These are phyloP conservation scores for Globodera rostochiensis DNA, from an alignment of 1,140 invertebrate species.

Conservation along the genomic window DNA sequence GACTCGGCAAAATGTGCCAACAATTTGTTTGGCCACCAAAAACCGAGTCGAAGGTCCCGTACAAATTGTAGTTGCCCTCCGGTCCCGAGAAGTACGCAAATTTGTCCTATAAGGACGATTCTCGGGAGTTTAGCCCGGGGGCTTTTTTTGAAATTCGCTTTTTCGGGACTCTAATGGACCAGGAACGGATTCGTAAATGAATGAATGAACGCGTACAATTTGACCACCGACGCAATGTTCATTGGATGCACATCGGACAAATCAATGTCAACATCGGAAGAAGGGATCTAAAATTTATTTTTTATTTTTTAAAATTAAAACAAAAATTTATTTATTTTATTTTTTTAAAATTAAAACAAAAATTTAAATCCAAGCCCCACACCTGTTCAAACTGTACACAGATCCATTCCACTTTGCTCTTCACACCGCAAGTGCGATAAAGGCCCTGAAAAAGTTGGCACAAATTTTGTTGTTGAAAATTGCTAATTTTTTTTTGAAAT, in stretches of 20 bases:
- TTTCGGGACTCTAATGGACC: too few species aligned
- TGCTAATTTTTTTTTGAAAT: conserved; percentile 21
- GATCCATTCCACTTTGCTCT: conserved; percentile 64
- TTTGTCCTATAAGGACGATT: too few species aligned
- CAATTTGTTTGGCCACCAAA: too few species aligned
- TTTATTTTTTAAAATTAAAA: not conserved
- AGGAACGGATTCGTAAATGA: too few species aligned
- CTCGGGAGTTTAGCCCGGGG: too few species aligned
- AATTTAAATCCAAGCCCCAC: not conserved
- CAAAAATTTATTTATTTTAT: too few species aligned
- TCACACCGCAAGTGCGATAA: conserved; percentile 64
- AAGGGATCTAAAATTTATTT: not conserved
- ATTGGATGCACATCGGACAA: conserved; percentile 60
- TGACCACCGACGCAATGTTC: conserved; percentile 69
- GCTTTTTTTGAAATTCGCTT: too few species aligned
- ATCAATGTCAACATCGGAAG: conserved; percentile 39
- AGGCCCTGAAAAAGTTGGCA: conserved; percentile 52
- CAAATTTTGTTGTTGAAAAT: not conserved
- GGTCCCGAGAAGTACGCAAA: too few species aligned
- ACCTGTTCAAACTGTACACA: conserved; percentile 60
- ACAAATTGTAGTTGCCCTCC: too few species aligned
- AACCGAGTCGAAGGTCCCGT: too few species aligned
- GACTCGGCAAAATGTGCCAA: too few species aligned
- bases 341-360: too few species aligned
- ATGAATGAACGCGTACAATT: conserved; percentile 74